These are phyloP conservation scores for Drosophila aff. DNA, from an alignment of 1,140 invertebrate species.

Conservation along the genomic window DNA sequence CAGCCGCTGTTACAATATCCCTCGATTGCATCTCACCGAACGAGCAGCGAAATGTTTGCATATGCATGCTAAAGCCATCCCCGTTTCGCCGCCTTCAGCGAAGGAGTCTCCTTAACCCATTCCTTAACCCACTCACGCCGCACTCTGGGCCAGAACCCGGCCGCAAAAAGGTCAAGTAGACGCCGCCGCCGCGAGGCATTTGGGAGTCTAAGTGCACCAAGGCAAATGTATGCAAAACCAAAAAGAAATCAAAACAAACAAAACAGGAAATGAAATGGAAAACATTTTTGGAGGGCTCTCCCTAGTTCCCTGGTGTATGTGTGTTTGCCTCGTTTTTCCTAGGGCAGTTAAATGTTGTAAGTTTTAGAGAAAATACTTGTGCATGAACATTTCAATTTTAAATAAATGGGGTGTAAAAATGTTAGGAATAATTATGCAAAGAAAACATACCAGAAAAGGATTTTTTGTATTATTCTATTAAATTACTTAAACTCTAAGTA, in stretches of 20 bases:
- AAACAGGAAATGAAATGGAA: slow-evolving; percentile 48
- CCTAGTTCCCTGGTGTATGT: neutral
- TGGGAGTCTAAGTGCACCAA: slow-evolving; percentile 49
- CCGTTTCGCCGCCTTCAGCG: neutral
- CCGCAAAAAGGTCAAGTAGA: slow-evolving; percentile 57
- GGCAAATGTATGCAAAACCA: slow-evolving; percentile 47
- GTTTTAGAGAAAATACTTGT: neutral
- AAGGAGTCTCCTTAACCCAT: slow-evolving; percentile 1
- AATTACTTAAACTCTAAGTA: neutral
- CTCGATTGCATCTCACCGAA: slow-evolving; percentile 24
- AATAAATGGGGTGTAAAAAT: neutral
- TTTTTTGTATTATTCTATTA: no score
- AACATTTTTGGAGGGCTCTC: slow-evolving; percentile 20
- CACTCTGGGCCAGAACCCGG: neutral
- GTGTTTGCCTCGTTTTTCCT: neutral
- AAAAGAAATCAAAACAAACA: slow-evolving; percentile 40
- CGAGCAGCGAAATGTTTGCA: slow-evolving; percentile 29
- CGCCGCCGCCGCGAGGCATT: slow-evolving; percentile 23
- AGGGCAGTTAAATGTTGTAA: neutral
- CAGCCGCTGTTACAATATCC: slow-evolving; percentile 48
- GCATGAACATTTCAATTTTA: neutral
- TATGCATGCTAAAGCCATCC: slow-evolving; percentile 29
- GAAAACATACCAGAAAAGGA: no score
- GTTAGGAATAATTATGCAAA: neutral
- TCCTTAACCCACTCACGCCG: slow-evolving; percentile 7